Evolutionary conservation across 2,113 vertebrate species (phyloP), one percentile per base, ranked within the genome.

Genomic region (Elgaria multicarinata): DNA sequence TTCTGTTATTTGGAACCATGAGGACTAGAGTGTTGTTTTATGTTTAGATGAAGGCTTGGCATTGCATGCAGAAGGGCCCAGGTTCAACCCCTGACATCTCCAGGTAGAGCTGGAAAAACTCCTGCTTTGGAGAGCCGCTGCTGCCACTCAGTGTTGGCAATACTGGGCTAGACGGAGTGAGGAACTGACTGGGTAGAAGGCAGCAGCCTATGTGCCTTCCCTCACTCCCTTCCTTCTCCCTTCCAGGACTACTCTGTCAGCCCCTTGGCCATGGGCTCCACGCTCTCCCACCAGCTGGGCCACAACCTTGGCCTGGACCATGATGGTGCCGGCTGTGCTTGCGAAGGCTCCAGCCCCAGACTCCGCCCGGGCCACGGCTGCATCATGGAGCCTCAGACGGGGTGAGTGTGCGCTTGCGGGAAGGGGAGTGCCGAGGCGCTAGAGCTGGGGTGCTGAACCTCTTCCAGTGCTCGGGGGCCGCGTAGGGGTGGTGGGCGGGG

Each of bases 241-340:
- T 36, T 0, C 0, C 79, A 95, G 95, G 95, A 95, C 74, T 93
- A 99, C 92, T 98, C 99, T 0, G 92, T 98, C 18, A 99, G 98
- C 1, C 95, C 98, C 66, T 93, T 99, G 9, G 98, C 98, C 0
- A 94, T 99, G 1, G 98, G 99, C 6, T 98, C 99, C 89, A 99
- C 98, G 0, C 95, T 99, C 1, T 99, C 99, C 1, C 99, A 99
- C 1, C 98, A 99, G 92, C 94, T 99, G 0, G 99, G 99, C 10
- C 99, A 99, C 93, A 99, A 98, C 94, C 95, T 99, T 87, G 99
- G 99, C 80, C 97, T 99, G 96, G 97, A 92, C 79, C 99, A 99
- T 0, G 98, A 98, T 91, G 87, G 96, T 0, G 16, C 95, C 0
- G 96, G 97, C 1, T 97, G 97, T 3, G 93, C 78, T 88, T 99